Percentiles rank a stretch among this genome's conserved stretches.
Conservation (phyloP, 1,140 invertebrate species). For the Drosophila funebris region DNA sequence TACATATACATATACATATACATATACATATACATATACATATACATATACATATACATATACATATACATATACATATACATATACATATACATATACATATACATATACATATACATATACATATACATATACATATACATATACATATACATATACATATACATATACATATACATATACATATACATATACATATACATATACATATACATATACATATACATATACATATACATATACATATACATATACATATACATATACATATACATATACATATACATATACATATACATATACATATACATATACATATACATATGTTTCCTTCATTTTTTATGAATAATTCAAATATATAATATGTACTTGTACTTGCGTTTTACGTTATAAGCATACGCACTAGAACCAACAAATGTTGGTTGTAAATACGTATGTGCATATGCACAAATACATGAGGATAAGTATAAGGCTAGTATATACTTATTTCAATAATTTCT, state of each 20-base stretch:
- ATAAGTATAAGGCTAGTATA: neutral
- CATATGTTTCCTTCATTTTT: neutral
- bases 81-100: neutral
- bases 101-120: neutral
- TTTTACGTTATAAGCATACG: neutral
- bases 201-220: neutral
- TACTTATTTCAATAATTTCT: neutral
- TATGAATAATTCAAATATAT: neutral
- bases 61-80: neutral
- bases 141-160: neutral
- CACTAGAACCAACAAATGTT: neutral
- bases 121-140: neutral
- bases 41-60: slow-evolving; percentile 3
- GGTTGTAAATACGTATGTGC: neutral
- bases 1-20: slow-evolving; percentile 3
- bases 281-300: neutral
- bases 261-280: slow-evolving; percentile 1
- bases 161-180: neutral
- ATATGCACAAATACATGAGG: neutral
- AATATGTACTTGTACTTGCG: neutral
- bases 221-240: slow-evolving; percentile 3
- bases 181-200: slow-evolving; percentile 1
- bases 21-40: neutral
- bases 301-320: neutral
- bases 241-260: neutral